These are phyloP conservation scores for Aurelia sp. DNA, from an alignment of 30 jellyfish, hydroid and myxozoan species.

Conservation along the genomic window DNA sequence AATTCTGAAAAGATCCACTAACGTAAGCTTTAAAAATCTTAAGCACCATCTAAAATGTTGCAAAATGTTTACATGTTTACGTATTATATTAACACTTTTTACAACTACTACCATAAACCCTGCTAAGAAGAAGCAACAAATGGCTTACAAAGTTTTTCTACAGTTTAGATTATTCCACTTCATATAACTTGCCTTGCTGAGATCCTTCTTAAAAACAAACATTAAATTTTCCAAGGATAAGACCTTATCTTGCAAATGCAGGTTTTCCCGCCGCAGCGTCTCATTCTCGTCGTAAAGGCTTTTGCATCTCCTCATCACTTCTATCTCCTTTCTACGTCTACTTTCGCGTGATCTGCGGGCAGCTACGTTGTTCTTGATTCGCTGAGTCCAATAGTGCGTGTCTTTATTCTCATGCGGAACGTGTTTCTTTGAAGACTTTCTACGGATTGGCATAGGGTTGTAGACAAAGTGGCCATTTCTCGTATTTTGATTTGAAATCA, in stretches of 20 bases:
- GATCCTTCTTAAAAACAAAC: background rate
- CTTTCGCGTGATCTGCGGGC: slow-evolving; percentile 85
- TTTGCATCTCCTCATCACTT: slow-evolving; percentile 53
- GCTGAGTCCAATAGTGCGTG: slow-evolving; percentile 69
- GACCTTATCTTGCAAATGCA: slow-evolving; percentile 6
- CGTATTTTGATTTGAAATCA: background rate
- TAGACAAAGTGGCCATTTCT: slow-evolving; percentile 29
- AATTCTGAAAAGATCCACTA: too few species aligned
- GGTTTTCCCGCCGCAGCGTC: slow-evolving; percentile 45
- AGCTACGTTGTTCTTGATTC: slow-evolving; percentile 74
- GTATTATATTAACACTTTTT: too few species aligned
- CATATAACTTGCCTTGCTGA: background rate
- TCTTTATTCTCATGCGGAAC: slow-evolving; percentile 71
- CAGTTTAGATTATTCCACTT: too few species aligned
- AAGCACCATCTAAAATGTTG: too few species aligned
- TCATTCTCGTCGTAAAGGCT: slow-evolving; percentile 48
- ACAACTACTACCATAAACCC: too few species aligned
- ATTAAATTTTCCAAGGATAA: slow-evolving; percentile 5
- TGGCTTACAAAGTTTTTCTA: too few species aligned
- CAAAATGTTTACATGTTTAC: too few species aligned
- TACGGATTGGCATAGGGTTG: slow-evolving; percentile 81
- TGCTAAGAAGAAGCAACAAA: too few species aligned
- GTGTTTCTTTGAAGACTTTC: slow-evolving; percentile 60
- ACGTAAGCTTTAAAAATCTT: too few species aligned
- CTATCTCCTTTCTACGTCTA: slow-evolving; percentile 77